Base-by-base conservation (phyloP, 2,113 vertebrate genomes). In the Xiphias gladius region DNA sequence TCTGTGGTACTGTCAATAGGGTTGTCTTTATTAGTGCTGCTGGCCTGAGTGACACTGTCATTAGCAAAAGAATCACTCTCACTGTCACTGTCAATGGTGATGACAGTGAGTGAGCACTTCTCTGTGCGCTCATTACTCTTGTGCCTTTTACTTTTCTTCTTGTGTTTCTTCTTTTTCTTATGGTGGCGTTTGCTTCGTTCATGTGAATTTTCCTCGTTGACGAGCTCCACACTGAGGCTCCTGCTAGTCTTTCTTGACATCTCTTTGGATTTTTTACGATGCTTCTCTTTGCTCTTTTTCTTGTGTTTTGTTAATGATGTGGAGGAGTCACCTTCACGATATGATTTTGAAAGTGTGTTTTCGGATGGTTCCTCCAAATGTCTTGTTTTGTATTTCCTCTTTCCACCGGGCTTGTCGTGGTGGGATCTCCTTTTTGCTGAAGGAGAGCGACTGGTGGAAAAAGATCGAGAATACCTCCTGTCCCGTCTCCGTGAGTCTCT, bases 161-260 rank as follows among this genome's bases (percentile, higher is more conserved):
- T 97, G 85, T 97, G 96, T 70, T 98, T 99, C 84, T 97, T 97
- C 93, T 96, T 98, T 83, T 97, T 98, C 91, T 97, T 97, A 76
- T 97, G 96, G 72, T 95, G 95, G 73, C 91, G 96, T 24, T 76
- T 96, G 66, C 73, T 80, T n/a, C 85, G 66, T 22, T 97, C 95
- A 0, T 86, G 80, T 2, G 88, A 69, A 89, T 93, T 96, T 22
- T 95, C 95, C 90, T 97, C 97, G 0, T 93, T 96, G 61, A 97
- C 81, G 10, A 96, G 96, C 91, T 98, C 97, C 48, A 96, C 94
- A 37, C 97, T 97, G 26, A 94, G 90, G 80, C 97, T 97, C 55
- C 96, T 93, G 50, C 93, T 88, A 35, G 66, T 95, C 58, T 94
- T 97, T 35, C 95, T 88, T 3, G 91, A 82, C 79, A 80, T 95